A percentile compares a stretch with the other conserved stretches of the same genome.
Evolutionary conservation across 2,888 invertebrate species (phyloP).

Genomic region (Mantis religiosa): DNA sequence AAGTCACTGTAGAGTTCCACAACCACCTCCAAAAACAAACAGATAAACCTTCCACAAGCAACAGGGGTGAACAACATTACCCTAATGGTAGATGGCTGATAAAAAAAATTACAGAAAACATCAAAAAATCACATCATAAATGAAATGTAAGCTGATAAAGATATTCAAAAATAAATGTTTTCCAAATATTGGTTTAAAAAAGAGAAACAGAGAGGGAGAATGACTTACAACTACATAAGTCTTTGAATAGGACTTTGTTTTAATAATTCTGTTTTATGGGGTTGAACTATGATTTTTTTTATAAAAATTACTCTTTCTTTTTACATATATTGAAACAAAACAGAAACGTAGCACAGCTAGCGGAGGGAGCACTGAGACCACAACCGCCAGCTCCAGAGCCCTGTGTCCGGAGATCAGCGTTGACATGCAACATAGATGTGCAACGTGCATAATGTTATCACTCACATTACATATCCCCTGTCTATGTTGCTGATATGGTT

Average conservation of each 20-base stretch:
- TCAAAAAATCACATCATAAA: not conserved
- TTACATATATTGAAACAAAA: not conserved
- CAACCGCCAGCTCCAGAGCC: not conserved
- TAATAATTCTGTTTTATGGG: conserved; percentile 8
- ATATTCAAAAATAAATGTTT: not conserved
- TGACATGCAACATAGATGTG: not conserved
- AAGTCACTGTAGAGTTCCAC: not conserved
- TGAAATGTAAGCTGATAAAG: not conserved
- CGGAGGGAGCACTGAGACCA: not conserved
- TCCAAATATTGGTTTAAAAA: not conserved
- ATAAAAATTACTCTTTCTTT: conserved; percentile 18
- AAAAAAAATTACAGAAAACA: conserved; percentile 9
- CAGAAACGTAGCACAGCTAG: not conserved
- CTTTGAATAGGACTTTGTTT: conserved; percentile 7
- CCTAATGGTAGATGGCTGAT: not conserved
- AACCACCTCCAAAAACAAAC: not conserved
- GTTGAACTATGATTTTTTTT: conserved; percentile 12
- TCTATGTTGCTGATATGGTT: not conserved
- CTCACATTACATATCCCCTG: not conserved
- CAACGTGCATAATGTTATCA: not conserved
- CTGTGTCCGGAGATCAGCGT: not conserved
- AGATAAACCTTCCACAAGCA: conserved; percentile 1
- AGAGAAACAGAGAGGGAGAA: conserved; percentile 3
- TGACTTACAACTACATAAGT: not conserved
- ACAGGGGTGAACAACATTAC: conserved; percentile 8